Percentiles rank a stretch among this genome's conserved stretches.
Evolutionary conservation across 2,888 invertebrate species (phyloP).

Genomic region (Oxystoma pomonae): DNA sequence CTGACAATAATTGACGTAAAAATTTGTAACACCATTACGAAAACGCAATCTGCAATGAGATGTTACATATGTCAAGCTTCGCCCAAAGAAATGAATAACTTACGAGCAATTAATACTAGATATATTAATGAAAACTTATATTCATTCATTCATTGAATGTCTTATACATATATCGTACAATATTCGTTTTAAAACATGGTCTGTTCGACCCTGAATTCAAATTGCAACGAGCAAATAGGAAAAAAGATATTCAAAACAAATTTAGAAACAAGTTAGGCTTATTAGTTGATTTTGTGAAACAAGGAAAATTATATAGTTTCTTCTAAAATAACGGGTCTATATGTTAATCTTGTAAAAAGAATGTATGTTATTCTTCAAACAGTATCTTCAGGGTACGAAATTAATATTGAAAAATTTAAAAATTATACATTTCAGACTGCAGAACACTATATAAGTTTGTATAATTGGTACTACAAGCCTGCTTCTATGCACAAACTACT

Average conservation of each 20-base stretch:
- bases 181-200: no score
- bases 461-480: neutral
- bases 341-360: neutral
- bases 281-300: neutral
- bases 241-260: neutral
- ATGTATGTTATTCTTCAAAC: conserved; percentile 1
- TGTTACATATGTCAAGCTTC: neutral
- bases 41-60: neutral
- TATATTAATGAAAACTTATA: no score
- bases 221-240: neutral
- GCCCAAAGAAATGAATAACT: neutral
- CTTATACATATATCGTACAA: no score
- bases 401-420: conserved; percentile 1
- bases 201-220: neutral
- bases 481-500: neutral
- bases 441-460: neutral
- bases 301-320: neutral
- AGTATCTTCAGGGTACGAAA: conserved; percentile 2
- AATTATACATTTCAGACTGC: conserved; percentile 1
- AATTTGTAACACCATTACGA: neutral
- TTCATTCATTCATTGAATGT: no score
- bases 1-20: neutral
- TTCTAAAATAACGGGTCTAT: neutral
- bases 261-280: neutral
- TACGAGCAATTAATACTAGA: no score